Evolutionary conservation across 2,797 vertebrate genomes (phyloP).

Genomic region (Mionectes olivaceus): DNA sequence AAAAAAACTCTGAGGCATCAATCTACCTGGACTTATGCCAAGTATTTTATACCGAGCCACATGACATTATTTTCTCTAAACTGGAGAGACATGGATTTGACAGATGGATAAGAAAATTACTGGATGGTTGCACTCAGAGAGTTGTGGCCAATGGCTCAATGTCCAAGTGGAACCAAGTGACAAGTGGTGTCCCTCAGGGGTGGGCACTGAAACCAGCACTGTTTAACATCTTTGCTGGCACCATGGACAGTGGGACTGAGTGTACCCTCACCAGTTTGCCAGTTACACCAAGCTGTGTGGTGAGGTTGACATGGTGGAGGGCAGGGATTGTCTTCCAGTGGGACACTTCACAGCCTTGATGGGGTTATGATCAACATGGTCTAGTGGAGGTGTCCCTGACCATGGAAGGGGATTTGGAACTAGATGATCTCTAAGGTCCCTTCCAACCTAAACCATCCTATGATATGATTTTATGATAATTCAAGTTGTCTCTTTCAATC

Average conservation of each 20-base stretch:
- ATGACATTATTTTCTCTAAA: neutral
- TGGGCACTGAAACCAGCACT: accelerated
- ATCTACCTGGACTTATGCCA: neutral
- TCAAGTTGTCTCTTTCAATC: neutral
- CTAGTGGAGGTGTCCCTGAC: neutral
- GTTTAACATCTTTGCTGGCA: neutral
- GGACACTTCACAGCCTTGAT: neutral
- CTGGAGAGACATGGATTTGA: neutral
- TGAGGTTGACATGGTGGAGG: neutral
- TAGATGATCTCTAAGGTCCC: neutral
- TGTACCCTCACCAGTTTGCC: neutral
- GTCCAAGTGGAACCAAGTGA: neutral
- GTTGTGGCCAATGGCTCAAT: neutral
- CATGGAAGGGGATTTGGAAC: neutral
- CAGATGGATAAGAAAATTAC: neutral
- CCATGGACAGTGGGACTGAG: neutral
- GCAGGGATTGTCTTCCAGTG: neutral
- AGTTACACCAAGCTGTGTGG: neutral
- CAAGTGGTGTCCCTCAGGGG: accelerated
- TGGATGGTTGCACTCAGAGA: neutral
- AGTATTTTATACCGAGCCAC: neutral
- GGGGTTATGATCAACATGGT: neutral
- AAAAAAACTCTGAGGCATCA: no score
- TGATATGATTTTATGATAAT: neutral
- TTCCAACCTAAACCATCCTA: neutral